Conservation (phyloP, 2,113 vertebrate species). For the Hepsetus odoe region DNA sequence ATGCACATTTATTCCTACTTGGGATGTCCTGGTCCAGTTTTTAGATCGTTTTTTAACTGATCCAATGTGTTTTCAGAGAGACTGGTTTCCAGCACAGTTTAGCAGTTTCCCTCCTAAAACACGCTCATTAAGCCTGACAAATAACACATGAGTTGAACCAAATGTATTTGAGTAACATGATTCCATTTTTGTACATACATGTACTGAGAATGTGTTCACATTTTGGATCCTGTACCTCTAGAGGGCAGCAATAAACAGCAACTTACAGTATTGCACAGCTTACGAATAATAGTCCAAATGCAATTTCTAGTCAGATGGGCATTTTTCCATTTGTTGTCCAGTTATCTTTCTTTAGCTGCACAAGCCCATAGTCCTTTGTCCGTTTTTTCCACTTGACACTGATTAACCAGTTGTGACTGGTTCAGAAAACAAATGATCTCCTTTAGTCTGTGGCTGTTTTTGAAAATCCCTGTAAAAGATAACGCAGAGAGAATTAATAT, state of each 20-base stretch:
- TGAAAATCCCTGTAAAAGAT: constrained; percentile 7
- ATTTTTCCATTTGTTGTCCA: background rate
- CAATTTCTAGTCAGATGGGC: background rate
- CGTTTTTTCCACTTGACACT: background rate
- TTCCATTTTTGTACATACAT: background rate
- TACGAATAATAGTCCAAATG: background rate
- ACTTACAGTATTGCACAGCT: background rate
- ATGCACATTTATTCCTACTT: background rate
- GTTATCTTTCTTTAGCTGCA: background rate
- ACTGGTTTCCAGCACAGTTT: too few species aligned
- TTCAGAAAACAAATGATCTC: constrained; percentile 10
- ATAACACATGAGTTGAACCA: too few species aligned
- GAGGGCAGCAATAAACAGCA: background rate
- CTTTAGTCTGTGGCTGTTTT: background rate
- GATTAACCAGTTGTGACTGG: background rate
- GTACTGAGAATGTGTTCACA: background rate
- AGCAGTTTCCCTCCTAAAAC: too few species aligned
- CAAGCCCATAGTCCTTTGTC: background rate
- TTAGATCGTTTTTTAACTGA: too few species aligned
- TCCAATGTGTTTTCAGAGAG: too few species aligned
- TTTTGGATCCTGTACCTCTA: constrained; percentile 4
- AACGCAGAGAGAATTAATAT: background rate
- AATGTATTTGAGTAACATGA: background rate
- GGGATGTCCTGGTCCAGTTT: background rate
- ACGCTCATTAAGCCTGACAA: too few species aligned